These are phyloP conservation scores for Ceyx margarethae DNA, from an alignment of 2,113 vertebrate genomes.

Conservation along the genomic window DNA sequence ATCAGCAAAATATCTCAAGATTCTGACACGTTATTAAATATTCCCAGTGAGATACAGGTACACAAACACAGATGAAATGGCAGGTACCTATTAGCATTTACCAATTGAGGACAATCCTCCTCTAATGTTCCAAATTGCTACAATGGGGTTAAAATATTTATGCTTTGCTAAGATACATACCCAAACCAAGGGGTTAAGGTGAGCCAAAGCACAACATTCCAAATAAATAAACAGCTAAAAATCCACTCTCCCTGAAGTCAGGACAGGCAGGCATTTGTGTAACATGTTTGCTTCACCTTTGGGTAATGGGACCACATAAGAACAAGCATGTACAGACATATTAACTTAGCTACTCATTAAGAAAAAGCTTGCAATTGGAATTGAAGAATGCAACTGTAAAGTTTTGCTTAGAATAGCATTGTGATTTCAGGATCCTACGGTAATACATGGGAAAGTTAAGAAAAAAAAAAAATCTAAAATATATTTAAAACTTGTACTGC, in stretches of 20 bases:
- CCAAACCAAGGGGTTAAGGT: conserved; percentile 40
- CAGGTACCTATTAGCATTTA: not conserved
- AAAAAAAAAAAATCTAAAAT: not conserved
- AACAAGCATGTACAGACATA: conserved; percentile 50
- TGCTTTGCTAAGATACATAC: conserved; percentile 1
- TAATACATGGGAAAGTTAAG: not conserved
- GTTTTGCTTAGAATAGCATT: not conserved
- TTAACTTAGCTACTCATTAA: conserved; percentile 31
- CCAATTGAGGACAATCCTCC: accelerated
- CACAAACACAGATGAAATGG: not conserved
- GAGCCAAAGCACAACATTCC: conserved; percentile 41
- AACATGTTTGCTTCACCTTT: conserved; percentile 66
- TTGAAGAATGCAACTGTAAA: not conserved
- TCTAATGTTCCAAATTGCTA: not conserved
- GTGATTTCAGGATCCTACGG: not conserved
- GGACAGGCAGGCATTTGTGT: conserved; percentile 63
- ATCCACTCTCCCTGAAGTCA: not conserved
- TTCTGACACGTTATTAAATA: not conserved
- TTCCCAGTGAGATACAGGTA: not conserved
- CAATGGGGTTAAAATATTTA: conserved; percentile 8
- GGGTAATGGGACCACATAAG: conserved; percentile 47
- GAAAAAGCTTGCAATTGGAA: not conserved
- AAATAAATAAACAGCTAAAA: conserved; percentile 56
- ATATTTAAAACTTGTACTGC: not conserved
- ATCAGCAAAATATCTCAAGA: not conserved